Evolutionary conservation across 2,113 vertebrate genomes (phyloP).

Genomic region (Pandion haliaetus): DNA sequence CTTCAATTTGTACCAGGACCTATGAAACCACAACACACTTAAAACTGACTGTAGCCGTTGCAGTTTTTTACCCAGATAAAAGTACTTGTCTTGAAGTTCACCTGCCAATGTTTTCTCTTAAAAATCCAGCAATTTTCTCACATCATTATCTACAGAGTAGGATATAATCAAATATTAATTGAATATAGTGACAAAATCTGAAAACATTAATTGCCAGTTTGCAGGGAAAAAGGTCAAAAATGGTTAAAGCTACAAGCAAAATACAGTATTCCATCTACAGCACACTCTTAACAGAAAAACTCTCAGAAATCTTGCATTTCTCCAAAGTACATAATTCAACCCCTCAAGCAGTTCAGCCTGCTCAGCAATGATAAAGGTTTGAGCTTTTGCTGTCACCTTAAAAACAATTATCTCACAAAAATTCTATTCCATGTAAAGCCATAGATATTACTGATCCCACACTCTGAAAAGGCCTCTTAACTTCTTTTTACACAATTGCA

Average conservation of each 20-base stretch:
- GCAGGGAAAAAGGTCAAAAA: background rate
- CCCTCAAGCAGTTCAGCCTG: constrained; percentile 30
- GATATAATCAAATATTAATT: background rate
- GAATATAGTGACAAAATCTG: background rate
- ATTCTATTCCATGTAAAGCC: background rate
- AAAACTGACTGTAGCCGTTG: background rate
- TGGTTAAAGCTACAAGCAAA: background rate
- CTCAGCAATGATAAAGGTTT: background rate
- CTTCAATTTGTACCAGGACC: background rate
- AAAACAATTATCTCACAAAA: background rate
- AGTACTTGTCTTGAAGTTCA: background rate
- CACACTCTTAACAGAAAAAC: background rate
- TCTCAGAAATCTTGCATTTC: background rate
- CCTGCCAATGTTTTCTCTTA: background rate
- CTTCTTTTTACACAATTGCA: background rate
- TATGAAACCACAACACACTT: background rate
- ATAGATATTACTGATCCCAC: background rate
- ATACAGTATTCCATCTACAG: background rate
- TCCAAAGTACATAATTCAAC: background rate
- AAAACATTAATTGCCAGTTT: background rate
- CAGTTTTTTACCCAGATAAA: background rate
- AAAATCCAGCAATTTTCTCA: background rate
- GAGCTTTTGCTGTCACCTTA: constrained; percentile 1
- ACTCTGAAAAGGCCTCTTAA: background rate
- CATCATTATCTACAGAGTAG: background rate